phyloP scores from a whole-genome alignment of 1,140 invertebrate genomes.

The Nebria ingens region DNA sequence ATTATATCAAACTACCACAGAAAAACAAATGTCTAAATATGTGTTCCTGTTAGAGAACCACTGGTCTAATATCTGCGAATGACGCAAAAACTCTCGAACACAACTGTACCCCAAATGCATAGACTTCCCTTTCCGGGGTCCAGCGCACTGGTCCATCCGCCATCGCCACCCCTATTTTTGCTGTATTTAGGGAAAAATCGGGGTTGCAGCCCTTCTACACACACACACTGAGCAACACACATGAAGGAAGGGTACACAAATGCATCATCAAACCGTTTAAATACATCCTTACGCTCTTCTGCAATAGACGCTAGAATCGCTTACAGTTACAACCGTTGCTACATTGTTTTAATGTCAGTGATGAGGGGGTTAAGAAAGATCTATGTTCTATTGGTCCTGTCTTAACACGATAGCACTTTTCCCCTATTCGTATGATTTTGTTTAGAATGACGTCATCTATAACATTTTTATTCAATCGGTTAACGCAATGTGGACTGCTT shows the following conservation, averaged over 20 bases:
- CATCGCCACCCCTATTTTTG: conserved; percentile 4
- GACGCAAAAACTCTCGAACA: neutral
- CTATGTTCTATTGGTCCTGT: neutral
- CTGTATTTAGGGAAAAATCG: conserved; percentile 3
- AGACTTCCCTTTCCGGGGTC: conserved; percentile 3
- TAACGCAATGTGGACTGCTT: neutral
- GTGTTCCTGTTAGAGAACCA: no score
- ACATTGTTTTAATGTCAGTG: conserved; percentile 3
- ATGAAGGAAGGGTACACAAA: neutral
- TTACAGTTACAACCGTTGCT: neutral
- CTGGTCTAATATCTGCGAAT: neutral
- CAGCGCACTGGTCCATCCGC: neutral
- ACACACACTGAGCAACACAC: no score
- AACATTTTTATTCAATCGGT: neutral
- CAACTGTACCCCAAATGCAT: neutral
- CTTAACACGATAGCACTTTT: neutral
- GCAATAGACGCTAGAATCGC: neutral
- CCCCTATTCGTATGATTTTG: neutral
- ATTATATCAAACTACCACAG: no score
- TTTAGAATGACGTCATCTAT: conserved; percentile 2
- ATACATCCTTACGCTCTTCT: neutral
- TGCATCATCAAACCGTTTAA: neutral
- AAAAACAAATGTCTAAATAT: no score
- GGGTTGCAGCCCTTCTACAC: neutral
- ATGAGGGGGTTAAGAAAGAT: conserved; percentile 7